A percentile compares a stretch with the other conserved stretches of the same genome.
Conservation (phyloP, 2,113 vertebrate genomes). For the Octodon degus region DNA sequence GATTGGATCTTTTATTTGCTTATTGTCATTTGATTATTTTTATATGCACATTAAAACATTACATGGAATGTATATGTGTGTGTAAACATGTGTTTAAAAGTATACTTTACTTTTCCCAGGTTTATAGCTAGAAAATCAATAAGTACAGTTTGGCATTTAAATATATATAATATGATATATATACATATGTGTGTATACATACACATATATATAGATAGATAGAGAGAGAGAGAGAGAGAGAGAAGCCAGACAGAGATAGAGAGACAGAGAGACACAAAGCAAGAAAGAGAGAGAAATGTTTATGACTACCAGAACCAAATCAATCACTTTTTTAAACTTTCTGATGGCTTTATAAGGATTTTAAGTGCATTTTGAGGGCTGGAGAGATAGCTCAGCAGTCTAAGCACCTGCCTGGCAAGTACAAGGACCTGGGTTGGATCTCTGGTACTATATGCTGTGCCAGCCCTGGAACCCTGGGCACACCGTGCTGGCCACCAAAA, state of each 20-base stretch:
- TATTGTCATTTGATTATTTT: conserved; percentile 14
- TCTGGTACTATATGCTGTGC: too few relatives aligned
- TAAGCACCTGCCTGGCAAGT: too few relatives aligned
- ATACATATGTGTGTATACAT: too few relatives aligned
- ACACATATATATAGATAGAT: not conserved
- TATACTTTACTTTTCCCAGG: not conserved
- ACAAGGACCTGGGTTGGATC: too few relatives aligned
- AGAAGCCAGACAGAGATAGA: too few relatives aligned
- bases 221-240: too few relatives aligned
- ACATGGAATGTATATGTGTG: not conserved
- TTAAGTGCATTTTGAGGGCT: not conserved
- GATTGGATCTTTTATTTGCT: not conserved
- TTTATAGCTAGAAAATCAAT: not conserved
- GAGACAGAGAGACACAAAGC: too few relatives aligned
- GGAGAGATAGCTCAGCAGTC: too few relatives aligned
- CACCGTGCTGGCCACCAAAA: too few relatives aligned
- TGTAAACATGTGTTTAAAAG: not conserved
- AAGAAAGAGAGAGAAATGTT: not conserved
- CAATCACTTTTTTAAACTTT: not conserved
- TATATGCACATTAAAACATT: not conserved
- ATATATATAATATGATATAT: not conserved
- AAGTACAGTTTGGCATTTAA: not conserved
- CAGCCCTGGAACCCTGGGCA: too few relatives aligned
- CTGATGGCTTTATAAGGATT: not conserved
- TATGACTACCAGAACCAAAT: not conserved